These are phyloP conservation scores for Pinctada fucata DNA, from an alignment of 2,888 invertebrate species.

Conservation along the genomic window DNA sequence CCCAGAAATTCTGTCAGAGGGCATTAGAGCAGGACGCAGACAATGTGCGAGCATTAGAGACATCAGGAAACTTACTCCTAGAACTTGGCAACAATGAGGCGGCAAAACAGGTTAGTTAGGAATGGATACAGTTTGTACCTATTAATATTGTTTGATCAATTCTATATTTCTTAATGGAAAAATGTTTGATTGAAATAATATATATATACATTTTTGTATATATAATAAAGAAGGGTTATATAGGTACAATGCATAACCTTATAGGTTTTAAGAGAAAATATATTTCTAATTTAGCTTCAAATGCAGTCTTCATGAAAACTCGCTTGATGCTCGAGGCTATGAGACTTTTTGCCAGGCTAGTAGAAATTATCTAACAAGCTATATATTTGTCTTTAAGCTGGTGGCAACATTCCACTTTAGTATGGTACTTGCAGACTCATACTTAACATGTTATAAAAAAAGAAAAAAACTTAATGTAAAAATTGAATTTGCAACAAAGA, in stretches of 20 bases:
- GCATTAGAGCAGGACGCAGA: constrained; percentile 76
- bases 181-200: background rate
- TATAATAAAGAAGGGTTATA: background rate
- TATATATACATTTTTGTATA: background rate
- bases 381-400: too few species aligned
- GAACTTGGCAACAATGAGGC: constrained; percentile 75
- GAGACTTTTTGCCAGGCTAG: too few species aligned
- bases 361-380: too few species aligned
- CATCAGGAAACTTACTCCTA: constrained; percentile 74
- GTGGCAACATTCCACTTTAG: too few species aligned
- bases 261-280: too few species aligned
- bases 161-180: background rate
- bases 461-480: too few species aligned
- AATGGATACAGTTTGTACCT: too few species aligned
- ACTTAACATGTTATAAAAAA: too few species aligned
- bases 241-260: background rate
- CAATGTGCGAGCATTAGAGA: constrained; percentile 75
- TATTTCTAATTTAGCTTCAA: too few species aligned
- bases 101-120: constrained; percentile 73
- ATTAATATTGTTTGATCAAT: background rate
- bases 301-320: too few species aligned
- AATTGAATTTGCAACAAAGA: background rate
- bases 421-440: too few species aligned
- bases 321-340: too few species aligned
- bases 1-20: constrained; percentile 75